phyloP scores from a whole-genome alignment of 2,888 invertebrate species.

The Mylabris sibirica region DNA sequence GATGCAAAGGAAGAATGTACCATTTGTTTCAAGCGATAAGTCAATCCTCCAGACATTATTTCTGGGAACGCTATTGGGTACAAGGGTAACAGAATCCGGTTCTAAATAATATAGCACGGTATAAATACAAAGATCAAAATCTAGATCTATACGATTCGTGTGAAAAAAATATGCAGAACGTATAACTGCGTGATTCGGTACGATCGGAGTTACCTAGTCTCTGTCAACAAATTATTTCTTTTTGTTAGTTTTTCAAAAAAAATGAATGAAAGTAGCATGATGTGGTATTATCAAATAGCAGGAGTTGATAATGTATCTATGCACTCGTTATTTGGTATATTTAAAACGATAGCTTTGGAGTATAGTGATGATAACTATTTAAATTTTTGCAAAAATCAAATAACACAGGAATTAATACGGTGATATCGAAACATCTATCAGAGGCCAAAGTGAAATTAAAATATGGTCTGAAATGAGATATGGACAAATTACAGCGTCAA shows the following conservation, averaged over 20 bases:
- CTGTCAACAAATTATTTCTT: no score
- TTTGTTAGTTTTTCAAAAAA: background rate
- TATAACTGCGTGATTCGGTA: background rate
- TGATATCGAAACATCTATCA: constrained; percentile 14
- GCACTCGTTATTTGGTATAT: background rate
- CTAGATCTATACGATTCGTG: no score
- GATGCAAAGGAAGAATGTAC: no score
- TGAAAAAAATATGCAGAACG: no score
- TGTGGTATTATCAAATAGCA: constrained; percentile 24
- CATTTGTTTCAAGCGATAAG: no score
- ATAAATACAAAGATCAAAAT: no score
- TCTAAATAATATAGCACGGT: no score
- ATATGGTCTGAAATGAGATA: constrained; percentile 19
- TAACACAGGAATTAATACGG: constrained; percentile 11
- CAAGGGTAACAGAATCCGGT: no score
- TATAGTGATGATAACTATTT: background rate
- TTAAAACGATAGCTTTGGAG: background rate
- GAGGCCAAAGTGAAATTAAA: background rate
- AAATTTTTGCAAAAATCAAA: background rate
- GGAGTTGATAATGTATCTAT: constrained; percentile 20
- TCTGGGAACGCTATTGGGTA: no score
- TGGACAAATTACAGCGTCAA: constrained; percentile 17
- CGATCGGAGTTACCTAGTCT: background rate
- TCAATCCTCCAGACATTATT: no score
- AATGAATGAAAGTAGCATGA: no score